Evolutionary conservation across 2,888 invertebrate genomes (phyloP), one percentile per base, ranked within the genome.

Genomic region (Rhagophthalmus giganteus): DNA sequence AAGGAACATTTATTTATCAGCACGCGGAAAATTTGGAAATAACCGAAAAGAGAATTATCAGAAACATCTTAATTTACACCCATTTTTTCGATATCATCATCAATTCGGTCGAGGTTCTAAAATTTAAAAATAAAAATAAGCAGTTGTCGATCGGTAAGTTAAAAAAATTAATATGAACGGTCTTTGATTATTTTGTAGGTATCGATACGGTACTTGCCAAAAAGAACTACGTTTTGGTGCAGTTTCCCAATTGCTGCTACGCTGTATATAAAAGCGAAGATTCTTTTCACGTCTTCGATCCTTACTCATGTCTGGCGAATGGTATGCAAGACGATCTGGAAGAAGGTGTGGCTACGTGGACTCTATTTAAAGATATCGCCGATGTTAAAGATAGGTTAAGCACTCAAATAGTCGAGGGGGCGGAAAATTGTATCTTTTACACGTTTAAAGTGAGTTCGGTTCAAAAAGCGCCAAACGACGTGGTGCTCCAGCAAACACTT

Each of bases 51-150:
- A 78, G 85, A 55, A 78, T 79, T 1, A 80, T 86, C 8, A 81
- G 81, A 59, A 85, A 85, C 61, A 69, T 86, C 13, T 75, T 83
- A 24, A 70, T 85, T 4, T 83, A 84, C 45, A 82, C 83, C 1
- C 80, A 84, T 58, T 81, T 81, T 58, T 83, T 86, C 45, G 81
- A 85, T 56, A 72, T 82, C 1, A 79, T 81, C 31, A 76, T 82
- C 2, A 81, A 78, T 58, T 77, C 78, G 54, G 71, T 81, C 10
- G 79, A 80, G n/a, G n/a, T n/a, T n/a, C n/a, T n/a, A n/a, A n/a
- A n/a, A n/a, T n/a, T n/a, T n/a, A n/a, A n/a, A n/a, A n/a, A n/a
- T n/a, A n/a, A n/a, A n/a, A n/a, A n/a, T n/a, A n/a, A n/a, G n/a
- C n/a, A n/a, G n/a, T n/a, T n/a, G n/a, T n/a, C n/a, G n/a, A n/a